A percentile compares a stretch with the other conserved stretches of the same genome.
Conservation (phyloP, 1,140 invertebrate species). For the Vanessa tameamea region DNA sequence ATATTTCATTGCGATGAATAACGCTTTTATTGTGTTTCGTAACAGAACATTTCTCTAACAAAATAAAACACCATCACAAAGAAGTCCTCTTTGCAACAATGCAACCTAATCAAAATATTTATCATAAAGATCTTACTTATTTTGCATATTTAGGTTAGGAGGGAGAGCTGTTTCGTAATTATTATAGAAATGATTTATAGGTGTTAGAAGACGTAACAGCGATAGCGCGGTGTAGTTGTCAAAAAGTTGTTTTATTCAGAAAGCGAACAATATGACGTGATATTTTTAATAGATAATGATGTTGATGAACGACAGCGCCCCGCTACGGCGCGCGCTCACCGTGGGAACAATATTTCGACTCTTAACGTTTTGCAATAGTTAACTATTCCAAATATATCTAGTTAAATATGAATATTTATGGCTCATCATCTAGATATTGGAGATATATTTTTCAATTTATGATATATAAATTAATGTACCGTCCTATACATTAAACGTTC, state of each 20-base stretch:
- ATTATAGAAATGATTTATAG: conserved; percentile 71
- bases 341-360: conserved; percentile 67
- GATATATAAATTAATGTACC: too few species aligned
- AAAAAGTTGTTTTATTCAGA: conserved; percentile 73
- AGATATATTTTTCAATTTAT: too few species aligned
- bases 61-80: conserved; percentile 7
- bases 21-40: conserved; percentile 2
- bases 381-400: conserved; percentile 54
- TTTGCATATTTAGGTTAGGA: conserved; percentile 62
- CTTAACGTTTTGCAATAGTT: conserved; percentile 62
- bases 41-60: conserved; percentile 10
- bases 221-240: conserved; percentile 58
- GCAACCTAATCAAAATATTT: conserved; percentile 27
- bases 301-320: conserved; percentile 73
- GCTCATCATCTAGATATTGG: neutral
- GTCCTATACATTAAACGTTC: too few species aligned
- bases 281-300: conserved; percentile 80
- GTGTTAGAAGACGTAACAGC: conserved; percentile 54
- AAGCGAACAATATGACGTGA: conserved; percentile 78
- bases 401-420: conserved; percentile 43
- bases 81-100: conserved; percentile 19
- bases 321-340: conserved; percentile 57
- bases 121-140: conserved; percentile 39
- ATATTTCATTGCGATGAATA: neutral
- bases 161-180: conserved; percentile 69